phyloP scores from a whole-genome alignment of 2,113 vertebrate genomes.

The Alectura lathami region DNA sequence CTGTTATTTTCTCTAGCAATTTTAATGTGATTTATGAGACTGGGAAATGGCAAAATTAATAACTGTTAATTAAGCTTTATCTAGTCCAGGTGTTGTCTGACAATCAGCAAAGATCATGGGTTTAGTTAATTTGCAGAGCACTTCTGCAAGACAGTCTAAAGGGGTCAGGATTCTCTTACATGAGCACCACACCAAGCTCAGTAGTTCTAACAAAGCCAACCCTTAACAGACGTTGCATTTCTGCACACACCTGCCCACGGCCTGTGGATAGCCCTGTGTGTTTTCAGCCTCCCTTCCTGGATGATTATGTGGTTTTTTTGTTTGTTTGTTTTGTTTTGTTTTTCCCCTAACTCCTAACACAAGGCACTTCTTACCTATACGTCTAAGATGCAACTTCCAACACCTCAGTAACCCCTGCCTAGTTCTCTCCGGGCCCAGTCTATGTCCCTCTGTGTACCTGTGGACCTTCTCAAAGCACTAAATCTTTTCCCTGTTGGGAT shows the following conservation, averaged over 20 bases:
- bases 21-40: neutral
- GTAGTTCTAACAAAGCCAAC: neutral
- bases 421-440: neutral
- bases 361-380: neutral
- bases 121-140: neutral
- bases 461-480: neutral
- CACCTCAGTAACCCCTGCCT: neutral
- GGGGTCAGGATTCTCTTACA: neutral
- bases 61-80: neutral
- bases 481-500: neutral
- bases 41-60: neutral
- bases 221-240: neutral
- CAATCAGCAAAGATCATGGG: neutral
- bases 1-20: neutral
- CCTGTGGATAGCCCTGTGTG: neutral
- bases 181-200: neutral
- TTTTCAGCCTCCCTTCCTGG: neutral
- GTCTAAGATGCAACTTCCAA: neutral
- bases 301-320: neutral
- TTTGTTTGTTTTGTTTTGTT: too few species aligned
- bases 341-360: neutral
- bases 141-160: neutral
- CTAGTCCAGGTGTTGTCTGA: neutral
- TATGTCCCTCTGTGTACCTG: neutral
- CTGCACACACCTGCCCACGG: rapidly evolving